A percentile compares a stretch with the other conserved stretches of the same genome.
phyloP scores from a whole-genome alignment of 2,888 invertebrate genomes.

The Rosalia funebris region DNA sequence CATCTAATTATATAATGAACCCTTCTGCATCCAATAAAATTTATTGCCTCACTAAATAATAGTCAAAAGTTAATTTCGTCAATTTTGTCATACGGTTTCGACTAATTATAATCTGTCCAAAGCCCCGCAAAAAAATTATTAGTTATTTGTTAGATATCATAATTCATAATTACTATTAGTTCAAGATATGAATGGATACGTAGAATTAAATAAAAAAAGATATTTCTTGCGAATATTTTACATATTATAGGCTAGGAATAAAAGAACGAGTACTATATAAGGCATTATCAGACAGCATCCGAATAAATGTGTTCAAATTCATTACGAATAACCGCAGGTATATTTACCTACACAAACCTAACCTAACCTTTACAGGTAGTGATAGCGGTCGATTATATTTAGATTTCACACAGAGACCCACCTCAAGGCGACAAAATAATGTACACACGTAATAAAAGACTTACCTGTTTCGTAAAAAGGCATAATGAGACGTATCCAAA shows the following conservation, averaged over 20 bases:
- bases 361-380: constrained; percentile 37
- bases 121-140: no score
- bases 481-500: constrained; percentile 60
- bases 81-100: no score
- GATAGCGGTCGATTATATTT: background rate
- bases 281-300: background rate
- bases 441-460: background rate
- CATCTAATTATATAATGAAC: constrained; percentile 1
- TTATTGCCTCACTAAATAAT: background rate
- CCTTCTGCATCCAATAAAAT: background rate
- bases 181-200: no score
- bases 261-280: no score
- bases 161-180: no score
- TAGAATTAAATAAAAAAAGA: no score
- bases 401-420: background rate
- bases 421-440: constrained; percentile 3
- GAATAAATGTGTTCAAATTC: background rate
- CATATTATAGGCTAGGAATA: no score
- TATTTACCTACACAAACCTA: constrained; percentile 32
- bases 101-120: no score
- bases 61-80: background rate
- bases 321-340: background rate
- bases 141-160: no score
- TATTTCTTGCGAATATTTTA: no score
- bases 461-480: constrained; percentile 59